These are phyloP conservation scores for Asbolus verrucosus DNA, from an alignment of 1,140 invertebrate species.

Conservation along the genomic window DNA sequence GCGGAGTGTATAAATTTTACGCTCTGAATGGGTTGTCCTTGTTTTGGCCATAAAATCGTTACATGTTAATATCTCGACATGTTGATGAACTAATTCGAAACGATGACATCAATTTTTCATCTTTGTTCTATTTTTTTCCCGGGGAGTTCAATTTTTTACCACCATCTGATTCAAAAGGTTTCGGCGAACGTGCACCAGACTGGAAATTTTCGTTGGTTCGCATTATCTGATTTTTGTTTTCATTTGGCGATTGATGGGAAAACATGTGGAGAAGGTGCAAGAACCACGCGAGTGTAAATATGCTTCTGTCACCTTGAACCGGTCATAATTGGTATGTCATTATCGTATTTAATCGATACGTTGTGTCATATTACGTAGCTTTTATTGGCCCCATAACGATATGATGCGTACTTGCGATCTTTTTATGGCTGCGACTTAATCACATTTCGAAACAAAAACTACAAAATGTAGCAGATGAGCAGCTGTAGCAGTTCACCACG, in stretches of 20 bases:
- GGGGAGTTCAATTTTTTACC: constrained; percentile 34
- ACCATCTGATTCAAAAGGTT: no score
- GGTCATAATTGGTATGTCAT: neutral
- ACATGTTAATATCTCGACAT: constrained; percentile 35
- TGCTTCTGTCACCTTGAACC: constrained; percentile 16
- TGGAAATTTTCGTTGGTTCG: constrained; percentile 10
- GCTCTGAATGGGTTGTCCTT: constrained; percentile 47
- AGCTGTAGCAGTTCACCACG: no score
- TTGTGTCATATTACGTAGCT: neutral
- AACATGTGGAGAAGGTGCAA: constrained; percentile 4
- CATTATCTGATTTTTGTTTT: constrained; percentile 30
- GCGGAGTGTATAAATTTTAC: constrained; percentile 41
- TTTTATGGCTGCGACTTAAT: no score
- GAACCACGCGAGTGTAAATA: constrained; percentile 1
- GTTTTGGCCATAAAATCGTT: constrained; percentile 41
- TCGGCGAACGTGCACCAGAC: constrained; percentile 39
- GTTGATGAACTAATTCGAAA: constrained; percentile 47
- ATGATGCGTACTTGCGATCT: no score
- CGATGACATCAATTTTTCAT: constrained; percentile 38
- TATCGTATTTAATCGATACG: neutral
- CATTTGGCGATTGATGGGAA: neutral
- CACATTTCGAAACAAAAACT: no score
- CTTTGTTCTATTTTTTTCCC: constrained; percentile 43
- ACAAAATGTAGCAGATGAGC: no score
- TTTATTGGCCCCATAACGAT: no score